A percentile compares a stretch with the other conserved stretches of the same genome.
phyloP scores from a whole-genome alignment of 1,140 invertebrate genomes.

The Belonocnema kinseyi region DNA sequence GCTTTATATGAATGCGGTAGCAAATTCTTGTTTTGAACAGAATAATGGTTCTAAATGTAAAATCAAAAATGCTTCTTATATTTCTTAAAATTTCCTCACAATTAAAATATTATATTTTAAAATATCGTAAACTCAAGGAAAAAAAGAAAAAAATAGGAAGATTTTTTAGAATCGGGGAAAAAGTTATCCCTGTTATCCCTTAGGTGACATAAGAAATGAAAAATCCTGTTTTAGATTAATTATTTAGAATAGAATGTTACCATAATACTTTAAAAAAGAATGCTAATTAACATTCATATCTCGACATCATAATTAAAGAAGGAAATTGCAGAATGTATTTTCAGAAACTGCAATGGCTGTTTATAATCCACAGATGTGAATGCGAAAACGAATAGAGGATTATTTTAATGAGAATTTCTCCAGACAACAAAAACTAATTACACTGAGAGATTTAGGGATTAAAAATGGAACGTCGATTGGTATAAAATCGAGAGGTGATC shows the following conservation, averaged over 20 bases:
- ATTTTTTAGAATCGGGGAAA: too few species aligned
- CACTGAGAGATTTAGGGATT: constrained; percentile 58
- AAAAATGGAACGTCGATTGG: constrained; percentile 34
- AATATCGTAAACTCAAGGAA: too few species aligned
- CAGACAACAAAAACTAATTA: constrained; percentile 42
- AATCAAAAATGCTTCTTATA: too few species aligned
- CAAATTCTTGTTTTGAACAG: too few species aligned
- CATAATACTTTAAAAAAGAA: not conserved
- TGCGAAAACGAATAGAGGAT: constrained; percentile 52
- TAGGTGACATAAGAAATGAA: too few species aligned
- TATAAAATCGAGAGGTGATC: constrained; percentile 51
- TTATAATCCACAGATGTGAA: constrained; percentile 64
- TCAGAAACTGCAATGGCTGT: constrained; percentile 46
- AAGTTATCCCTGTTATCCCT: too few species aligned
- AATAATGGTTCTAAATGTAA: too few species aligned
- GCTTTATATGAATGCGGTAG: too few species aligned
- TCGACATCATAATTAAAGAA: not conserved
- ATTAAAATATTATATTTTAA: too few species aligned
- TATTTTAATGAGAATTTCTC: constrained; percentile 63
- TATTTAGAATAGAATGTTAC: not conserved
- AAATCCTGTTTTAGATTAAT: too few species aligned
- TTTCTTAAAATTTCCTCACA: too few species aligned
- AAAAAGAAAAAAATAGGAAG: too few species aligned
- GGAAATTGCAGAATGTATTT: constrained; percentile 31
- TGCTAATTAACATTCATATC: not conserved